Evolutionary conservation across 2,113 vertebrate species (phyloP).

Genomic region (Grus americana): DNA sequence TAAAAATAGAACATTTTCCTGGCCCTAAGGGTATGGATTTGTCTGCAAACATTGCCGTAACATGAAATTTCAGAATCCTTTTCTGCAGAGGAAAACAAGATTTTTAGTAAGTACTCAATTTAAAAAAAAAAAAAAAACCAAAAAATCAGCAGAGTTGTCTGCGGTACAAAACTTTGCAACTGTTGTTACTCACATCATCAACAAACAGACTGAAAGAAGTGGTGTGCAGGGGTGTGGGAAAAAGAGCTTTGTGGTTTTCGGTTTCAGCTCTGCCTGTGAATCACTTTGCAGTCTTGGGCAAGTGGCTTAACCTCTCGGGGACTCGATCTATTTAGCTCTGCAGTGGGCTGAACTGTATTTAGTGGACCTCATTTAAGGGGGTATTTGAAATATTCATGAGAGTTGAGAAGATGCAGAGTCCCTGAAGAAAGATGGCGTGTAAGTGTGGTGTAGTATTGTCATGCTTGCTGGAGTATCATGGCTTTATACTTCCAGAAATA

Average conservation of each 20-base stretch:
- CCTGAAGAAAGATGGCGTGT: background rate
- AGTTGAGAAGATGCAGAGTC: background rate
- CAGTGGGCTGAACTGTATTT: background rate
- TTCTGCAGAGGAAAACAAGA: background rate
- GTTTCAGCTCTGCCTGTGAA: slow-evolving; percentile 59
- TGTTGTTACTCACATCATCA: slow-evolving; percentile 44
- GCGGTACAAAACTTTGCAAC: background rate
- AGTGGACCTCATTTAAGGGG: background rate
- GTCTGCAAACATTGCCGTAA: background rate
- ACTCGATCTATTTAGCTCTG: background rate
- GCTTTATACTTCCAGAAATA: background rate
- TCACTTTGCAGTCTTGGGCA: slow-evolving; percentile 60
- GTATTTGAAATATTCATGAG: background rate
- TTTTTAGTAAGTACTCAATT: background rate
- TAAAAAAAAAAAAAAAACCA: background rate
- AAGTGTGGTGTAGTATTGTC: background rate
- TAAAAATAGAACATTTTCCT: slow-evolving; percentile 57
- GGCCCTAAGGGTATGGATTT: background rate
- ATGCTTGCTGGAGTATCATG: background rate
- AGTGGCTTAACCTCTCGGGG: slow-evolving; percentile 30
- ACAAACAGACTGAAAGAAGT: slow-evolving; percentile 49
- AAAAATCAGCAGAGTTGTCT: background rate
- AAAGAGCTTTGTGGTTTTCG: slow-evolving; percentile 56
- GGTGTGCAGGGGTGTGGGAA: slow-evolving; percentile 70
- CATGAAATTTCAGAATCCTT: background rate